phyloP scores from a whole-genome alignment of 1,140 invertebrate genomes.

The Hylaeus anthracinus region DNA sequence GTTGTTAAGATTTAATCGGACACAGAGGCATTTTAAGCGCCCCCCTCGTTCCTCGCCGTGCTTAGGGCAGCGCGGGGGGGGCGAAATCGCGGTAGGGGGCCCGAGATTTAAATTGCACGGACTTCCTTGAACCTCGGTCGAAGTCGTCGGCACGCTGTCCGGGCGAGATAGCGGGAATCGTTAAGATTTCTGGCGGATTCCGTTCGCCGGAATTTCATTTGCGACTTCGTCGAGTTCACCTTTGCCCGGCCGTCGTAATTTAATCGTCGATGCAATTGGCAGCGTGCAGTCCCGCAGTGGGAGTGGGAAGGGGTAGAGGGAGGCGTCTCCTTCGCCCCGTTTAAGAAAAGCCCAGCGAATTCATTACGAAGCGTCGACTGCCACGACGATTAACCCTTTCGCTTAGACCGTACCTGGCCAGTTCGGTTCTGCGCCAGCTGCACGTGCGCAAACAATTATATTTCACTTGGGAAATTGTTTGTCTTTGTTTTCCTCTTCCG shows the following conservation, averaged over 20 bases:
- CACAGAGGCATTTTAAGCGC: conserved; percentile 45
- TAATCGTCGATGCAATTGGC: conserved; percentile 34
- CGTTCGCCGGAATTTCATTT: conserved; percentile 47
- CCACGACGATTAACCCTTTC: no score
- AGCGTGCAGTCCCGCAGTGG: background rate
- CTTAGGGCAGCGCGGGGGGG: background rate
- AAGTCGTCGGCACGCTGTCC: conserved; percentile 33
- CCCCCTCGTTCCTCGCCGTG: background rate
- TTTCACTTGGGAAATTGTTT: no score
- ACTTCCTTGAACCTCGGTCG: conserved; percentile 20
- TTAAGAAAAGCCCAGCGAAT: conserved; percentile 38
- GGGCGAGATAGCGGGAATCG: conserved; percentile 35
- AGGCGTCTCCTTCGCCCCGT: background rate
- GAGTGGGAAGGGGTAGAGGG: no score
- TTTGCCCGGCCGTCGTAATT: conserved; percentile 22
- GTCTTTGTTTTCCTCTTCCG: no score
- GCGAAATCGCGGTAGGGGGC: background rate
- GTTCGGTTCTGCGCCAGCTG: no score
- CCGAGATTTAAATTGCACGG: conserved; percentile 42
- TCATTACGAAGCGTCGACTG: conserved; percentile 26
- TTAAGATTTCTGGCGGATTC: conserved; percentile 47
- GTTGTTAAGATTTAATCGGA: conserved; percentile 52
- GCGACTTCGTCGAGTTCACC: conserved; percentile 19
- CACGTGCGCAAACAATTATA: no score
- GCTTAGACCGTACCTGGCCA: no score